Conservation (phyloP, 2,888 invertebrate species). For the Hypomecis punctinalis region DNA sequence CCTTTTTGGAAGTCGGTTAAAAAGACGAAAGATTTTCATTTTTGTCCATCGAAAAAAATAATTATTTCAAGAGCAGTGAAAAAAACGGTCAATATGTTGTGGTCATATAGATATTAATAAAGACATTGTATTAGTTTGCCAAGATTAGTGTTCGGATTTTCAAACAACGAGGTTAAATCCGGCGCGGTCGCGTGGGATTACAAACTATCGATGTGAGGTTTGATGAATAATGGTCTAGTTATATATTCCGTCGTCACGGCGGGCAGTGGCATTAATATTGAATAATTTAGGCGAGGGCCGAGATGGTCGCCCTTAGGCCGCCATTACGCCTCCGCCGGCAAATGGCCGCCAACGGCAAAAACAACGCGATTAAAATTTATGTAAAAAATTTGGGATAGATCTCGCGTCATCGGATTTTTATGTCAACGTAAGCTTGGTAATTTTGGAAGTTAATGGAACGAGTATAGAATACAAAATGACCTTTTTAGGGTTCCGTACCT, state of each 20-base stretch:
- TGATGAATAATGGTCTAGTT: conserved; percentile 35
- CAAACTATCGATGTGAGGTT: conserved; percentile 1
- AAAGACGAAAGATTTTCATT: no score
- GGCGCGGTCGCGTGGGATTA: background rate
- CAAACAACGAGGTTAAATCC: background rate
- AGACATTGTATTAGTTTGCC: no score
- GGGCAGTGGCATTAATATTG: conserved; percentile 59
- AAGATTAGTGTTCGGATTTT: no score
- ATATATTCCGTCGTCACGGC: conserved; percentile 42
- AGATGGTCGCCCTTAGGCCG: conserved; percentile 1
- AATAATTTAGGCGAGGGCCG: conserved; percentile 50
- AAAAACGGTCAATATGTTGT: no score
- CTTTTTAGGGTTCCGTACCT: no score
- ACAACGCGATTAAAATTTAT: conserved; percentile 56
- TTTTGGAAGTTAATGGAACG: conserved; percentile 36
- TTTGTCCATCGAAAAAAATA: no score
- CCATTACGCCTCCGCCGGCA: conserved; percentile 39
- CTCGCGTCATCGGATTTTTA: conserved; percentile 48
- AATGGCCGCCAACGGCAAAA: conserved; percentile 44
- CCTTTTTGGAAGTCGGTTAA: no score
- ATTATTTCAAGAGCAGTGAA: no score
- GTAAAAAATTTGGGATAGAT: conserved; percentile 50
- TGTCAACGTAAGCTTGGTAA: background rate
- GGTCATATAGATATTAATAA: no score
- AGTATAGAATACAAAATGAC: no score